Evolutionary conservation across 1,140 invertebrate genomes (phyloP).

Genomic region (Carcinoscorpius rotundicauda): DNA sequence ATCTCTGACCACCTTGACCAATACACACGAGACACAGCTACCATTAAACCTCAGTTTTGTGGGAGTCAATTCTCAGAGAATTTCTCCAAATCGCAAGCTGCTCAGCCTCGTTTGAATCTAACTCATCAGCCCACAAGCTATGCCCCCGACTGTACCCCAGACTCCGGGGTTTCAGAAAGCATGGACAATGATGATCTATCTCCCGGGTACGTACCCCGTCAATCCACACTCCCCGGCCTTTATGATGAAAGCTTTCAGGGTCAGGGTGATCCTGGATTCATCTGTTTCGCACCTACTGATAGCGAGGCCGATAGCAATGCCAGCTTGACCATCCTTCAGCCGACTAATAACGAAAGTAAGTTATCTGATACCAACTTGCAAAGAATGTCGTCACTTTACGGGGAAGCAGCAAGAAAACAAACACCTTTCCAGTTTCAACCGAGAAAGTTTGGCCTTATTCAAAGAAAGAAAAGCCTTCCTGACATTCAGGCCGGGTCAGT

Average conservation of each 20-base stretch:
- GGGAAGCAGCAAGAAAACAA: background rate
- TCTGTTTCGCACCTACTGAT: background rate
- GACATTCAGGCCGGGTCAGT: background rate
- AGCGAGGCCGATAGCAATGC: background rate
- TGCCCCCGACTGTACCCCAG: slow-evolving; percentile 32
- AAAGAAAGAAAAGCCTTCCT: slow-evolving; percentile 19
- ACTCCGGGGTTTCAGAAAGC: slow-evolving; percentile 34
- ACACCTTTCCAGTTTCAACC: background rate
- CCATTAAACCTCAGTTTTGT: no score
- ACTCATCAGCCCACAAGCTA: slow-evolving; percentile 11
- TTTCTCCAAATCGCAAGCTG: no score
- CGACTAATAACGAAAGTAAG: background rate
- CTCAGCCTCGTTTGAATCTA: no score
- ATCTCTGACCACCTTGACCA: no score
- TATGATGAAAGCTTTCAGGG: background rate
- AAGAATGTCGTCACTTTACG: background rate
- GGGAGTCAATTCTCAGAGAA: no score
- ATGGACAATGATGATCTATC: slow-evolving; percentile 25
- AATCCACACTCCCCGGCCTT: slow-evolving; percentile 7
- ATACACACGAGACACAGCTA: no score
- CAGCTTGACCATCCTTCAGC: no score
- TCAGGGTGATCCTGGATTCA: slow-evolving; percentile 1
- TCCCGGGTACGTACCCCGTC: slow-evolving; percentile 2
- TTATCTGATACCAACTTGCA: background rate
- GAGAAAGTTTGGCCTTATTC: background rate